Percentiles rank a stretch among this genome's conserved stretches.
These are phyloP conservation scores for Epizoanthus ramosus DNA, from an alignment of 92 coral and sea anemone genomes.

Conservation along the genomic window DNA sequence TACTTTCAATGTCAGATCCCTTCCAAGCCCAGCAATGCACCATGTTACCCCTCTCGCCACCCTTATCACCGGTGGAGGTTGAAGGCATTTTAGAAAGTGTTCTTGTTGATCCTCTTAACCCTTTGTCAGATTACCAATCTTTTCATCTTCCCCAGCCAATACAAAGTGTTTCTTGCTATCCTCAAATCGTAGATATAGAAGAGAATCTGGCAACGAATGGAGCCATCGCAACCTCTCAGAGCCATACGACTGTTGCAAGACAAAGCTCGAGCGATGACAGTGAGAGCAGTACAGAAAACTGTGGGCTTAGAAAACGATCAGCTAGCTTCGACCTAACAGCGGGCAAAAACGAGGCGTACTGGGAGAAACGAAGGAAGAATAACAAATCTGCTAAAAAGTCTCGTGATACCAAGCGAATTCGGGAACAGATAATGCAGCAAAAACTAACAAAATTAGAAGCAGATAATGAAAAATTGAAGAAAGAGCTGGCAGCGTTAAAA, in stretches of 20 bases:
- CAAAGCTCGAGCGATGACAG: neutral
- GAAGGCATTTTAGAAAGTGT: neutral
- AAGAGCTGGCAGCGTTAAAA: neutral
- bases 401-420: constrained; percentile 16
- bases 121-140: neutral
- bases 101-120: neutral
- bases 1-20: neutral
- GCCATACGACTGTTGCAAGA: neutral
- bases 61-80: neutral
- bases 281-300: neutral
- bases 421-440: neutral
- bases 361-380: constrained; percentile 8
- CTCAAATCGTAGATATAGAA: neutral
- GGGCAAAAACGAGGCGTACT: neutral
- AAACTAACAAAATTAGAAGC: neutral
- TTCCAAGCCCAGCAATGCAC: neutral
- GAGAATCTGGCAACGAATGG: neutral
- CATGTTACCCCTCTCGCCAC: neutral
- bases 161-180: neutral
- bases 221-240: neutral
- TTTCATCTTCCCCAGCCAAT: neutral
- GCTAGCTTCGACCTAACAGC: neutral
- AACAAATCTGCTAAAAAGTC: constrained; percentile 6
- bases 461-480: neutral
- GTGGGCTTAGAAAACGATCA: neutral